Base-by-base conservation (phyloP, 1,140 invertebrate species). In the Vollenhovia emeryi region DNA sequence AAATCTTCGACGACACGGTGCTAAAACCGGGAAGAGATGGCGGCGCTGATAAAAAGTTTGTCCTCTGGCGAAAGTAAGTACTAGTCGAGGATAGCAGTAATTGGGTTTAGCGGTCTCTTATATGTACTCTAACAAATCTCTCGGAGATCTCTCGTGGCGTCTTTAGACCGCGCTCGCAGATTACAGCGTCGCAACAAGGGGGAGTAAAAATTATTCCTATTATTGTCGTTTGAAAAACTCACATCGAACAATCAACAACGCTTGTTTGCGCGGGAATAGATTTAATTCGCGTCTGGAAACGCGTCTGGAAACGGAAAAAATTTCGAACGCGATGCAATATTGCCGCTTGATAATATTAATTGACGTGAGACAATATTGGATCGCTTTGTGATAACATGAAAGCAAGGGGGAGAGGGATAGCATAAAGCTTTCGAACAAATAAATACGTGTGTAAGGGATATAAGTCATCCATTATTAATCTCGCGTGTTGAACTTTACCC, bases 1-100 rank as follows among this genome's bases (percentile, higher is more conserved):
- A 88, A 87, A 88, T 88, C 74, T 62, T 62, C 50, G 64, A 33
- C 55, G 79, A 86, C 68, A 69, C 24, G 62, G 30, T 33, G 78
- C 52, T 82, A 68, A 64, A 86, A 69, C 71, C 48, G 24, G 7
- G 40, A 79, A 43, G 62, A 57, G 73, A 84, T 30, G 52, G 73
- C 48, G n/a, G 11, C 11, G 36, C 33, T 64, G 36, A 68, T 60
- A 88, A 60, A 82, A 74, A 75, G 71, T 83, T 59, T 60, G 24
- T 50, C 27, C 50, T 85, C 55, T 30, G 62, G 85, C 75, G 85
- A 86, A 86, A 86, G 62, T 74, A 50, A 69, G 66, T 60, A 33
- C 57, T 40, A 76, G 84, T 86, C 84, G 48, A n/a, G 27, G 78
- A 57, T 82, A 82, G 57, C 64, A 57, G 78, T 71, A 82, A 82